phyloP scores from a whole-genome alignment of 2,113 vertebrate genomes.

The Boleophthalmus pectinirostris region DNA sequence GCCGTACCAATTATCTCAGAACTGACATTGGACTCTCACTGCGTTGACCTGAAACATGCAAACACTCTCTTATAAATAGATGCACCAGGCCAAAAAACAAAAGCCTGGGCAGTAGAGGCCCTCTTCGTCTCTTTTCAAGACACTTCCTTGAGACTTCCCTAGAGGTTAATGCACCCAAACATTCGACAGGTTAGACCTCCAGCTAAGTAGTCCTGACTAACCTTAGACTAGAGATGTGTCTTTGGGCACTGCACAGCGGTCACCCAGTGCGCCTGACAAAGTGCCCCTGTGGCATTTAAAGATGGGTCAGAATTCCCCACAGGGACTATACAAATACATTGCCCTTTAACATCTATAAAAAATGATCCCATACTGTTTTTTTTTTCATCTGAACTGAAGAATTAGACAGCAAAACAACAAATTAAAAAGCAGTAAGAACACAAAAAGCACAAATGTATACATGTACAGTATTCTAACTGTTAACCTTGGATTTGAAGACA shows the following conservation, averaged over 20 bases:
- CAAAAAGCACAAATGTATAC: neutral
- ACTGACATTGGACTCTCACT: constrained; percentile 24
- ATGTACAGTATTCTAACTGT: neutral
- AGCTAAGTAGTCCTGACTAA: neutral
- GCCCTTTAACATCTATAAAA: no score
- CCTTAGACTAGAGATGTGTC: neutral
- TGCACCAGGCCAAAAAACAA: neutral
- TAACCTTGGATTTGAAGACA: constrained; percentile 21
- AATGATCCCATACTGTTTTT: neutral
- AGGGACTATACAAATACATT: neutral
- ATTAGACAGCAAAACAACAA: neutral
- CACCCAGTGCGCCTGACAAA: no score
- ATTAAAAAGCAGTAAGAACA: neutral
- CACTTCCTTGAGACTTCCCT: constrained; percentile 48
- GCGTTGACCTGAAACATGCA: constrained; percentile 38
- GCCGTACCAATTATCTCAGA: constrained; percentile 16
- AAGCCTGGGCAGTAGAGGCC: constrained; percentile 39
- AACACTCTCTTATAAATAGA: constrained; percentile 2
- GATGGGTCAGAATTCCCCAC: no score
- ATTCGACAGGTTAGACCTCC: no score
- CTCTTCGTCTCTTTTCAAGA: constrained; percentile 30
- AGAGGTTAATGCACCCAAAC: constrained; percentile 12
- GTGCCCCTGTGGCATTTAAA: no score
- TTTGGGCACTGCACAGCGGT: no score
- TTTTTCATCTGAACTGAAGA: neutral